Evolutionary conservation across 2,797 vertebrate genomes (phyloP).

Genomic region (Taeniopygia guttata): DNA sequence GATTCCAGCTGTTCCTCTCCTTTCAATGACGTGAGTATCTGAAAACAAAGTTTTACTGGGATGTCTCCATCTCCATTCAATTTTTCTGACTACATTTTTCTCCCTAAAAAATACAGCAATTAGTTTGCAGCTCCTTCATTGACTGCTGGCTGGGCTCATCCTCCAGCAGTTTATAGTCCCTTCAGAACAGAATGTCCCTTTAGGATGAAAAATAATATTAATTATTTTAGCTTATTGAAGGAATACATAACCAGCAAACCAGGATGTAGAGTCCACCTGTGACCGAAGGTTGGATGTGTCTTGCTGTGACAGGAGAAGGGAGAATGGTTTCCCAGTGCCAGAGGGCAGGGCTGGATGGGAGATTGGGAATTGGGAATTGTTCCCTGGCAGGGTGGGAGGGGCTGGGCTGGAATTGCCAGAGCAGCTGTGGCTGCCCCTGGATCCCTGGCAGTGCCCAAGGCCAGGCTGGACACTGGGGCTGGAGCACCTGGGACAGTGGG

Average conservation of each 20-base stretch:
- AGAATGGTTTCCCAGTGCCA: neutral
- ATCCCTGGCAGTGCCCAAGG: neutral
- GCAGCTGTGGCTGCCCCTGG: neutral
- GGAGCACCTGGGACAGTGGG: neutral
- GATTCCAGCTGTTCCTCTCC: neutral
- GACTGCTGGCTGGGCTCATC: neutral
- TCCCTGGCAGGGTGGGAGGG: neutral
- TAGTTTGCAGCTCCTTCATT: neutral
- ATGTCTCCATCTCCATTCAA: neutral
- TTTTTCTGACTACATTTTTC: neutral
- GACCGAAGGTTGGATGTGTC: neutral
- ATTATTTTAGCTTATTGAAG: neutral
- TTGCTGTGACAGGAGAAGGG: neutral
- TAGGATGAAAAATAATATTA: neutral
- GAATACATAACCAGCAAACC: neutral
- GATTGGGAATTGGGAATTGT: neutral
- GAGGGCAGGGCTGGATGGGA: accelerated
- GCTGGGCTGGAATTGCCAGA: neutral
- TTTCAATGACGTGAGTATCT: neutral
- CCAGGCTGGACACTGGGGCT: accelerated
- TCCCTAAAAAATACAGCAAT: neutral
- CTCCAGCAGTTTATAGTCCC: neutral
- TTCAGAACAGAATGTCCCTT: neutral
- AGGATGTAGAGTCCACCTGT: neutral
- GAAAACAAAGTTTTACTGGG: neutral